A percentile compares a stretch with the other conserved stretches of the same genome.
These are phyloP conservation scores for Myrmophylax atrothorax DNA, from an alignment of 2,113 vertebrate genomes.

Conservation along the genomic window DNA sequence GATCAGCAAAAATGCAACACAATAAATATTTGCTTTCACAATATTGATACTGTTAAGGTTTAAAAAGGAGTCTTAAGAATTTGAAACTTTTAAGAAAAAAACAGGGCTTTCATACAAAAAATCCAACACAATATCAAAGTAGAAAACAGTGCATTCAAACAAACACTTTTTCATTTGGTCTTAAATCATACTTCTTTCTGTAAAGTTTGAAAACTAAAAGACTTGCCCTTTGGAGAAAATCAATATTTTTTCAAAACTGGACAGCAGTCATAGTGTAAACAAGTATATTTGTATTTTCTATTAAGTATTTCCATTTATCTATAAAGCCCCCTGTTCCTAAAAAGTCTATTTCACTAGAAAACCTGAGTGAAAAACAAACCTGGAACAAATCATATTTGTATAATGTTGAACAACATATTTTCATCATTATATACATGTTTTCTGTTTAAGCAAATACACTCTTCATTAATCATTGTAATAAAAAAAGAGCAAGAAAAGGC, in stretches of 20 bases:
- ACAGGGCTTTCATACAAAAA: not conserved
- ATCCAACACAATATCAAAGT: not conserved
- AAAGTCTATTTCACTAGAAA: not conserved
- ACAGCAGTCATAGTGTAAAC: not conserved
- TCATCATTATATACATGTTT: not conserved
- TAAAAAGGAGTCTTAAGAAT: not conserved
- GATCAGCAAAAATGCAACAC: not conserved
- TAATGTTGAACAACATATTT: not conserved
- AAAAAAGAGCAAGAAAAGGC: not conserved
- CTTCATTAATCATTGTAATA: not conserved
- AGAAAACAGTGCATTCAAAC: not conserved
- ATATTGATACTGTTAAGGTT: not conserved
- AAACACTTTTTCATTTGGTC: not conserved
- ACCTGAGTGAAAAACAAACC: not conserved
- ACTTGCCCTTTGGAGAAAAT: not conserved
- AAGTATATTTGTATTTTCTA: not conserved
- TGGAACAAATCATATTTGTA: not conserved
- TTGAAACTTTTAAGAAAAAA: not conserved
- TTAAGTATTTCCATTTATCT: not conserved
- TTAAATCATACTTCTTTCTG: not conserved
- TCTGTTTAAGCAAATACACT: not conserved
- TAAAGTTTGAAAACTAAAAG: not conserved
- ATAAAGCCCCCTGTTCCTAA: not conserved
- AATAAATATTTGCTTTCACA: not conserved
- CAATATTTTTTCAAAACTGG: not conserved